Base-by-base conservation (phyloP, 2,113 vertebrate species). In the Seriola dumerili region DNA sequence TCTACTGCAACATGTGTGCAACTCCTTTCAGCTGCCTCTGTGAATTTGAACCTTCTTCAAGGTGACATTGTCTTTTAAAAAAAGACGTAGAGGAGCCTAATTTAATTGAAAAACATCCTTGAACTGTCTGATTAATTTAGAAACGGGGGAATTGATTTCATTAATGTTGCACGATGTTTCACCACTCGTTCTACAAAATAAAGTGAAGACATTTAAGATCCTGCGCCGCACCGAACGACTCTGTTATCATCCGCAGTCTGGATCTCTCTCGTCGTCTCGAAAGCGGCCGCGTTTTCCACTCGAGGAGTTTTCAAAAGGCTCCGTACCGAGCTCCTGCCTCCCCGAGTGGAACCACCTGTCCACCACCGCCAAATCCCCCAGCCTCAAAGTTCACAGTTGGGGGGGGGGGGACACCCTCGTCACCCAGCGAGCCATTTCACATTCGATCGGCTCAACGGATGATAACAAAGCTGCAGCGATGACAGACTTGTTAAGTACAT, bases 401-500 rank as follows among this genome's bases (percentile, higher is more conserved):
- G 50, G 78, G 88, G 29, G 29, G 25, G 29, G 29, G 29, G 29
- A 83, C 2, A 29, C 57, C 58, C 79, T 81, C 16, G 16, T 90
- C 78, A 78, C 87, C 76, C 84, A 81, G 86, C 73, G 36, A 85
- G 89, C 79, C 81, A 55, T 71, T 94, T 93, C 90, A 91, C 84
- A 86, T 93, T 87, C 72, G 69, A 93, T 94, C 68, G 81, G 73
- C 76, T 92, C 76, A 66, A 65, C 25, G 8, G 80, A 76, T 12
- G 79, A 72, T 75, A 62, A 90, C 86, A 90, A 90, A 90, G 63
- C 78, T 5, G 11, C 34, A 17, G 82, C 72, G 70, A 88, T 88
- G 91, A 92, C 91, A 90, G 89, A 88, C 89, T 88, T 90, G 87
- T 94, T 93, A 84, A 92, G 80, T 72, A 63, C 84, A 92, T 92